Evolutionary conservation across 2,888 invertebrate genomes (phyloP).

Genomic region (Chirona hameri): DNA sequence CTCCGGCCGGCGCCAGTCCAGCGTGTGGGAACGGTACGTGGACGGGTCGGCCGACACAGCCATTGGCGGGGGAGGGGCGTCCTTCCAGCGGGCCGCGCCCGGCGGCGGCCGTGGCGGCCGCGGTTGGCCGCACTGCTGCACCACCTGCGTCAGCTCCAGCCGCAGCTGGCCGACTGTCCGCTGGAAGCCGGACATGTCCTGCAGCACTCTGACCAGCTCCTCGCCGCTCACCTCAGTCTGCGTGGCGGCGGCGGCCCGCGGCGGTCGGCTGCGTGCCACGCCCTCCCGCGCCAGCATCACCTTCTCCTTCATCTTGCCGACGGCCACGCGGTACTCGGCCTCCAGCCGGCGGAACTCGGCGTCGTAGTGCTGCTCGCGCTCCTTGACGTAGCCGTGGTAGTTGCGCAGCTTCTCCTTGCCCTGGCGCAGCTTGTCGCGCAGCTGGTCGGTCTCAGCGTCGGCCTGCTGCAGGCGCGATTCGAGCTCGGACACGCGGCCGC

Average conservation of each 20-base stretch:
- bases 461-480: background rate
- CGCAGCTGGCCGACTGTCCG: background rate
- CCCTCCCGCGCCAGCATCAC: constrained; percentile 10
- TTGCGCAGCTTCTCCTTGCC: background rate
- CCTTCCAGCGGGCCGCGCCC: background rate
- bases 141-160: background rate
- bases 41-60: background rate
- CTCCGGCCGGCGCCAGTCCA: background rate
- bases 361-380: constrained; percentile 22
- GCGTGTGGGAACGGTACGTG: background rate
- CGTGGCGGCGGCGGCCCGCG: background rate
- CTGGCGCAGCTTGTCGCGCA: background rate
- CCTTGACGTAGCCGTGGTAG: constrained; percentile 27
- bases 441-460: background rate
- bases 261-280: background rate
- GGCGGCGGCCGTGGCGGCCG: no score
- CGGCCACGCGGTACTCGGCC: constrained; percentile 25
- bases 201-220: background rate
- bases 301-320: constrained; percentile 27
- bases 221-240: background rate
- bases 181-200: background rate
- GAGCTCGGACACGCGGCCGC: background rate
- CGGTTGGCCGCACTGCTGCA: background rate
- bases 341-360: constrained; percentile 10
- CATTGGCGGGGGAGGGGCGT: background rate